These are phyloP conservation scores for Camponotus vicinus DNA, from an alignment of 1,140 invertebrate genomes.

Conservation along the genomic window DNA sequence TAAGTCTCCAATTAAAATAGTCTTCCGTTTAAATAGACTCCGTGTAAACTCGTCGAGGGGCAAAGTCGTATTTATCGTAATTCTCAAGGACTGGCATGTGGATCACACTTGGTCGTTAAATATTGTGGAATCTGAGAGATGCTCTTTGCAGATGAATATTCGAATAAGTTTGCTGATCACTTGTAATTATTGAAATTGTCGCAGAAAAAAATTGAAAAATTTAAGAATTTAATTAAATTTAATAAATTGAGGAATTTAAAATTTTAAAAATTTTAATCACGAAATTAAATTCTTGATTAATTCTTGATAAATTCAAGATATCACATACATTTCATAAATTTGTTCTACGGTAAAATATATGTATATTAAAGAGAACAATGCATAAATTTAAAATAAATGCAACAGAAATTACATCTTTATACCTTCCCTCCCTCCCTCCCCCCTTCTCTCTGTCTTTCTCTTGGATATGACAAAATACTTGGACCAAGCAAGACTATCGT, in stretches of 20 bases:
- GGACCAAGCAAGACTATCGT: background rate
- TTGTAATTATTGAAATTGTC: background rate
- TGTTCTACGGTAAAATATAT: background rate
- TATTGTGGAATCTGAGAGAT: background rate
- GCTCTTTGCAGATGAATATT: background rate
- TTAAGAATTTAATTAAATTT: background rate
- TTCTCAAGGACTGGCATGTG: background rate
- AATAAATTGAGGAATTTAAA: background rate
- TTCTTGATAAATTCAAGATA: too few relatives aligned
- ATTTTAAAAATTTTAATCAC: background rate
- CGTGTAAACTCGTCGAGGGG: background rate
- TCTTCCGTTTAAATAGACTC: constrained; percentile 23
- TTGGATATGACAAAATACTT: constrained; percentile 1
- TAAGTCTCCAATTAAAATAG: constrained; percentile 31
- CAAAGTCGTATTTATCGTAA: background rate
- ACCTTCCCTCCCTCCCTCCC: background rate
- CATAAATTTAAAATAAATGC: constrained; percentile 17
- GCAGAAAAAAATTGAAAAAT: background rate
- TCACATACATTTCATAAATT: background rate
- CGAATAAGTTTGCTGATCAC: too few relatives aligned
- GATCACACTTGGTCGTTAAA: background rate
- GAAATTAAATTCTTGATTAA: too few relatives aligned
- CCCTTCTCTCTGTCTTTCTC: too few relatives aligned
- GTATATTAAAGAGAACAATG: background rate
- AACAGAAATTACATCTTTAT: background rate